Conservation (phyloP, 2,888 invertebrate species). For the Aspidiotus destructor region DNA sequence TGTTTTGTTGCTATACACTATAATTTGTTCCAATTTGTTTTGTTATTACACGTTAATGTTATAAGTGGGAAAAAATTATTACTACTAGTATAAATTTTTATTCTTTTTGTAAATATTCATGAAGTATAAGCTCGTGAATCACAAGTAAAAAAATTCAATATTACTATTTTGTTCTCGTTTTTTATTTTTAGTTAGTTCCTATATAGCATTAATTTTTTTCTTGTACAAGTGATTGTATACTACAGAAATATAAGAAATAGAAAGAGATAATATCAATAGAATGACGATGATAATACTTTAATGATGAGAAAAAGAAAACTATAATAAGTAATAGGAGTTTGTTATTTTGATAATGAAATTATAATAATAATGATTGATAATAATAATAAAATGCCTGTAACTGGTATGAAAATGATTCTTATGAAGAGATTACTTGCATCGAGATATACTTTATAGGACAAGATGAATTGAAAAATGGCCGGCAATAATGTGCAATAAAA, state of each 20-base stretch:
- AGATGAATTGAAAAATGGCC: slow-evolving; percentile 16
- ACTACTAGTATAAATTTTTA: no score
- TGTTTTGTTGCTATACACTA: no score
- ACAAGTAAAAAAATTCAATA: not conserved
- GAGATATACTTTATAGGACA: slow-evolving; percentile 5
- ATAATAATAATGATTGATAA: no score
- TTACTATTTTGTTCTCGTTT: slow-evolving; percentile 20
- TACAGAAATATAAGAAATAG: slow-evolving; percentile 10
- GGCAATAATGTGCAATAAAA: slow-evolving; percentile 30
- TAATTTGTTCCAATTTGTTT: slow-evolving; percentile 10
- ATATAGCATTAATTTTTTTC: slow-evolving; percentile 21
- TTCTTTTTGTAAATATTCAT: slow-evolving; percentile 12
- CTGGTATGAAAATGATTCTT: slow-evolving; percentile 11
- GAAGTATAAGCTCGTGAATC: not conserved
- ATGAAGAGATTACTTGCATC: slow-evolving; percentile 11
- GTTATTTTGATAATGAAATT: no score
- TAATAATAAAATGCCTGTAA: no score
- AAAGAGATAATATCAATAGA: not conserved
- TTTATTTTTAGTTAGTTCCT: slow-evolving; percentile 32
- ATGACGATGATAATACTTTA: not conserved
- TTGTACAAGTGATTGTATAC: not conserved
- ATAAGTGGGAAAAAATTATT: no score
- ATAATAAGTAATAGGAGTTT: no score
- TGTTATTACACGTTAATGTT: slow-evolving; percentile 9
- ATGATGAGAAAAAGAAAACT: not conserved